Evolutionary conservation across 1,140 invertebrate genomes (phyloP).

Genomic region (Eubasilissa regina): DNA sequence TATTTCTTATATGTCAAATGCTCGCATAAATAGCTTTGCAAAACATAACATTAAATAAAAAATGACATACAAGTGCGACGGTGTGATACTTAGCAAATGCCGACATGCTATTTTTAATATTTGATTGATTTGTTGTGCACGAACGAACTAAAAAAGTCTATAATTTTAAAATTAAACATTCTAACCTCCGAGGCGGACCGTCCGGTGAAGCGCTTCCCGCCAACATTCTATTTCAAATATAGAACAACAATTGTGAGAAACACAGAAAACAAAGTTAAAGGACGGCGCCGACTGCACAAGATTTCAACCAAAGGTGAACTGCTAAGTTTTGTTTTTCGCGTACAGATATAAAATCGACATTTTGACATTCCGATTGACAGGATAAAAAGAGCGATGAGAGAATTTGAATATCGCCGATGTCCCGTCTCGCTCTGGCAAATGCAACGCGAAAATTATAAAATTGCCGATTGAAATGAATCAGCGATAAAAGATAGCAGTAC

Average conservation of each 20-base stretch:
- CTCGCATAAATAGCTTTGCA: not conserved
- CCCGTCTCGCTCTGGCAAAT: conserved; percentile 5
- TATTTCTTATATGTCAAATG: not conserved
- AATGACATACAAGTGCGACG: not conserved
- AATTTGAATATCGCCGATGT: conserved; percentile 5
- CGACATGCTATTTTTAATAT: not conserved
- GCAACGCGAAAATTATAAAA: not conserved
- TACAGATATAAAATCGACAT: conserved; percentile 11
- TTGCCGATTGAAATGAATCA: conserved; percentile 21
- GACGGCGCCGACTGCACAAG: not conserved
- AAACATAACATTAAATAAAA: not conserved
- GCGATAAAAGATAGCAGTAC: no score
- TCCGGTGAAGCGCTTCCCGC: not conserved
- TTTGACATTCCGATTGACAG: conserved; percentile 25
- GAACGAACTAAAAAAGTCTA: not conserved
- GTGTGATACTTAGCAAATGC: conserved; percentile 6
- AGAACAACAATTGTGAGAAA: not conserved
- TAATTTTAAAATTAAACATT: not conserved
- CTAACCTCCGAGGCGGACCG: conserved; percentile 12
- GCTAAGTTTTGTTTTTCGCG: conserved; percentile 6
- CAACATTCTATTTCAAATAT: not conserved
- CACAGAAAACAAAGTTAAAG: not conserved
- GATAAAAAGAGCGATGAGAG: not conserved
- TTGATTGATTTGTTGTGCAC: not conserved
- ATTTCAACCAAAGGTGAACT: conserved; percentile 8